Evolutionary conservation across 2,113 vertebrate species (phyloP), one percentile per base, ranked within the genome.

Genomic region (Syngnathus floridae): DNA sequence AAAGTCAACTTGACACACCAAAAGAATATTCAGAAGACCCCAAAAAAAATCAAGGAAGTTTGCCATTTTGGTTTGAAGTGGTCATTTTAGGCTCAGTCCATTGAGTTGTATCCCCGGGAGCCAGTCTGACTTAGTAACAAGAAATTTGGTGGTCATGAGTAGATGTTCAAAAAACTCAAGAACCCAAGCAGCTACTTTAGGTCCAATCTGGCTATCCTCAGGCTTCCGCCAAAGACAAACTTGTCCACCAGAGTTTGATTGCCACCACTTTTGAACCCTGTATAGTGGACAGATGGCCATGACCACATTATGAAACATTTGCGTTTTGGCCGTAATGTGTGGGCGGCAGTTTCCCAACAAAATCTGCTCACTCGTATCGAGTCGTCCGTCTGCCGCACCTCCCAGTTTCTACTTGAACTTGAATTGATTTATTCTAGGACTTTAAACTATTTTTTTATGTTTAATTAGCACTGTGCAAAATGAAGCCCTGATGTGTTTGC

Each of bases 1-100:
- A 7, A 52, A 52, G n/a, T 5, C 49, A 22, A 2, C 9, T 52
- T 52, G 6, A 21, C n/a, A 40, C 64, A 76, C 71, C 80, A 21
- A n/a, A 48, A 49, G 2, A 1, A 11, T 51, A 19, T 21, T 7
- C 9, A 8, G 9, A 49, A 49, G 7, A 21, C 7, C 17, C 19
- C 4, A 13, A 49, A 9, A 9, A 8, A n/a, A 19, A 49, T 7
- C 8, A 7, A 8, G 6, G 45, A 17, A 19, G 46, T 19, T 6
- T 6, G 6, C 17, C 17, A 51, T 21, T n/a, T 51, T 51, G 48
- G 2, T 51, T 51, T n/a, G 48, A 51, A 51, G 7, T 51, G 19
- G 7, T 19, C n/a, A 9, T 21, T 19, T 0, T n/a, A 19, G n/a
- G 48, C 7, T 21, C 6, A 48, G 8, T 48, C 19, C 6, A 17